Base-by-base conservation (phyloP, 2,113 vertebrate species). In the Equus quagga region DNA sequence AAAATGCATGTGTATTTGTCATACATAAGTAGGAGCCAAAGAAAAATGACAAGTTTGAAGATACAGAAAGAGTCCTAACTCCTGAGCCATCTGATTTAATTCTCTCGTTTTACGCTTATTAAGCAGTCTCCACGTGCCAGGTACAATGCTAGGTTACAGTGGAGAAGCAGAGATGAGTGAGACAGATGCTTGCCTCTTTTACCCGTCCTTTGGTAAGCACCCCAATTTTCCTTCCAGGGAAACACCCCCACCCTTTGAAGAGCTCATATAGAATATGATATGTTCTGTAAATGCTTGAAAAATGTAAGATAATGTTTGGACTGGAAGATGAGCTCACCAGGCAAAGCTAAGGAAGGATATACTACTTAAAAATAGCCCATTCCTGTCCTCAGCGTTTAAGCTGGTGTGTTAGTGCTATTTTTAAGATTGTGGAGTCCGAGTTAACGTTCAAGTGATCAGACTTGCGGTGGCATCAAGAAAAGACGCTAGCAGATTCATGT, bases 21-120 rank as follows among this genome's bases (percentile, higher is more conserved):
- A 94, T 28, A 81, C 6, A 0, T 76, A 89, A 84, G 8, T 81
- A 65, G 85, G 69, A 95, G 70, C 58, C 93, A 91, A 93, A 97
- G 92, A 80, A 92, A 89, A 36, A 65, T 24, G 56, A 80, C 23
- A 87, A 79, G 51, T 81, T 81, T 67, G 58, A 97, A 94, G 81
- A 62, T 23, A 49, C 51, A 79, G 82, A 73, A 62, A 92, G 31
- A 44, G 12, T 64, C 31, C 24, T 41, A 75, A 79, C 46, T 65
- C n/a, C 17, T 81, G 49, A 92, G 62, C 84, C 54, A 41, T 72
- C 70, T 65, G 72, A 73, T 56, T 88, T 58, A 76, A 36, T 86
- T 70, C 70, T 94, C 9, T 70, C 24, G 21, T 62, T 91, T 69
- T 28, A 6, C 49, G 41, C 51, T 70, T 83, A 19, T 78, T 84